Base-by-base conservation (phyloP, 2,113 vertebrate species). In the Hydrochoerus hydrochaeris region DNA sequence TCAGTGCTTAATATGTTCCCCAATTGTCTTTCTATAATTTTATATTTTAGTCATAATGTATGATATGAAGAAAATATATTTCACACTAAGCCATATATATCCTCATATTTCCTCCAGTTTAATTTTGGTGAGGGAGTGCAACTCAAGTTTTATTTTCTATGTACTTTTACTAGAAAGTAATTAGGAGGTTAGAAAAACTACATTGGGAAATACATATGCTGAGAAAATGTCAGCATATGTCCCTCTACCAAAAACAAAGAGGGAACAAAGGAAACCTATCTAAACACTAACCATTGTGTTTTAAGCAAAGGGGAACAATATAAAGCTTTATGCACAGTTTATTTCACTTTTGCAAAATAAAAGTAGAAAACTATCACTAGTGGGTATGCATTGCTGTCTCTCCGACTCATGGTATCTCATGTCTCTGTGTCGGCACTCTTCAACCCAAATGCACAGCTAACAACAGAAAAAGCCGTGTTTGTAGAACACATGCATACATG, bases 41-140 rank as follows among this genome's bases (percentile, higher is more conserved):
- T 86, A 69, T 20, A 67, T 95, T 90, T 85, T 83, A 94, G 83
- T 62, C 30, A 52, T 86, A 73, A 88, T 87, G 96, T 88, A 73
- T 91, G 91, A 84, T 71, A 92, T 32, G 80, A 94, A 88, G 30
- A 95, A 95, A 87, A 84, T 85, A 38, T n/a, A 58, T 95, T 91
- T 89, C 54, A 30, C 5, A n/a, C 1, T 52, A 60, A 77, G 26
- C 9, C 41, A 9, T 89, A 26, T 12, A 26, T 85, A 26, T 3
- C 13, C 46, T 89, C 28, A 54, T n/a, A 22, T 82, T 73, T 57
- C 38, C 11, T 78, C 16, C 0, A 65, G 58, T 85, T 94, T 95
- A 67, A 6, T 78, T 54, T 69, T 3, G 16, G 54, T 14, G 16
- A 71, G 1, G 82, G 1, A 16, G 16, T 7, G 58, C 24, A 60